Percentiles rank a stretch among this genome's conserved stretches.
Conservation (phyloP, 2,797 vertebrate genomes). For the Florisuga fusca region DNA sequence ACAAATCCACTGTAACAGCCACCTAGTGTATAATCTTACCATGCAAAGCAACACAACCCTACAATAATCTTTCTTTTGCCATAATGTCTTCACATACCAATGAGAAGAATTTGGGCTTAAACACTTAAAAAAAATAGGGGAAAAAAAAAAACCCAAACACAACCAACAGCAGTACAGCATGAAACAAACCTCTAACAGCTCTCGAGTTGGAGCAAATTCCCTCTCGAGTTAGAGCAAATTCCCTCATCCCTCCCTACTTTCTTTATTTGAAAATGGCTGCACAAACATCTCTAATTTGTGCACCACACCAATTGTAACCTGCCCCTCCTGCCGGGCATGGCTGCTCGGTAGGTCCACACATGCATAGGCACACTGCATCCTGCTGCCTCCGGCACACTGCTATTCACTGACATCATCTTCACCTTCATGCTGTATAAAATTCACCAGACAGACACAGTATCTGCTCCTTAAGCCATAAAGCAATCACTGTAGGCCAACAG, state of each 20-base stretch:
- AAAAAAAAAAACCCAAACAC: too few relatives aligned
- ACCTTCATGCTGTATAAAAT: conserved; percentile 3
- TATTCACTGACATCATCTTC: conserved; percentile 26
- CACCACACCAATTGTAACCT: not conserved
- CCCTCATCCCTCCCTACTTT: not conserved
- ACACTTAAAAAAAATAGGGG: not conserved
- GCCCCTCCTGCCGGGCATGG: not conserved
- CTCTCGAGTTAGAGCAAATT: not conserved
- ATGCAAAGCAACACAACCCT: not conserved
- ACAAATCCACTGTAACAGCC: conserved; percentile 45
- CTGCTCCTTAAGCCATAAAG: not conserved
- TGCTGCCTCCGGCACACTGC: not conserved
- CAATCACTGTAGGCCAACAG: not conserved
- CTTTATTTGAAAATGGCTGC: not conserved
- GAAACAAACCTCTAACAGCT: conserved; percentile 23
- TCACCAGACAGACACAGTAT: not conserved
- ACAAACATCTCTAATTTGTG: not conserved
- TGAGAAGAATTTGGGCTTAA: conserved; percentile 1
- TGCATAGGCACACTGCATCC: not conserved
- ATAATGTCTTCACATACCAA: not conserved
- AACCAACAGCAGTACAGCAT: not conserved
- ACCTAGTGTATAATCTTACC: conserved; percentile 30
- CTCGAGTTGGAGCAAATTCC: not conserved
- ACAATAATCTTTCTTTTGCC: conserved; percentile 40
- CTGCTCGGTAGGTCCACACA: not conserved